phyloP scores from a whole-genome alignment of 2,113 vertebrate genomes.

The Etheostoma cragini region DNA sequence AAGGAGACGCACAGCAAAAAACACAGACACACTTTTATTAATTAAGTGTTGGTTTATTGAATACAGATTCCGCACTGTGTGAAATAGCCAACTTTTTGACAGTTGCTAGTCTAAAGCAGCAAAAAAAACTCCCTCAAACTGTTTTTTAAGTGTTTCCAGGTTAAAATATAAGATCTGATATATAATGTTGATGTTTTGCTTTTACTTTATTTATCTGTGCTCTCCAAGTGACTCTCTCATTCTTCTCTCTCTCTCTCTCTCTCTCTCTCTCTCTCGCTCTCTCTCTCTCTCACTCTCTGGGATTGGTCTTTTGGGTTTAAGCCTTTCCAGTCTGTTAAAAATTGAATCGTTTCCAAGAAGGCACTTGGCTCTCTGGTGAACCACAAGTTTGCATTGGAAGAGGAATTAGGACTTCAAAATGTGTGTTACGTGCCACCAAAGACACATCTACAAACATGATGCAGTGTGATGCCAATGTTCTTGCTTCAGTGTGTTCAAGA shows the following conservation, averaged over 20 bases:
- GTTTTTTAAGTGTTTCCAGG: conserved; percentile 4
- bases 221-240: conserved; percentile 1
- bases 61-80: background rate
- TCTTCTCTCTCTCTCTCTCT: background rate
- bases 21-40: background rate
- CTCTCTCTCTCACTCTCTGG: conserved; percentile 25
- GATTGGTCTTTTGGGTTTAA: conserved; percentile 51
- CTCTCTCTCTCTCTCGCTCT: conserved; percentile 1
- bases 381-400: conserved; percentile 26
- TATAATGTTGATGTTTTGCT: conserved; percentile 31
- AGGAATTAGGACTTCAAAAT: conserved; percentile 46
- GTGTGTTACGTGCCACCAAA: conserved; percentile 24
- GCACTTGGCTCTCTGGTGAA: conserved; percentile 52
- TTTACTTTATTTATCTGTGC: conserved; percentile 38
- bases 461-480: conserved; percentile 39
- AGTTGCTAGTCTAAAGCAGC: background rate
- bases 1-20: background rate
- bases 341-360: conserved; percentile 53
- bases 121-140: background rate
- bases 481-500: conserved; percentile 41
- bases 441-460: conserved; percentile 48
- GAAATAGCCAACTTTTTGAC: background rate
- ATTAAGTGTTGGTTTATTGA: background rate
- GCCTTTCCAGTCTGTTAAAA: conserved; percentile 64
- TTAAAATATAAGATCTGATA: conserved; percentile 28